Evolutionary conservation across 2,888 invertebrate species (phyloP).

Genomic region (Agonopterix subpropinquella): DNA sequence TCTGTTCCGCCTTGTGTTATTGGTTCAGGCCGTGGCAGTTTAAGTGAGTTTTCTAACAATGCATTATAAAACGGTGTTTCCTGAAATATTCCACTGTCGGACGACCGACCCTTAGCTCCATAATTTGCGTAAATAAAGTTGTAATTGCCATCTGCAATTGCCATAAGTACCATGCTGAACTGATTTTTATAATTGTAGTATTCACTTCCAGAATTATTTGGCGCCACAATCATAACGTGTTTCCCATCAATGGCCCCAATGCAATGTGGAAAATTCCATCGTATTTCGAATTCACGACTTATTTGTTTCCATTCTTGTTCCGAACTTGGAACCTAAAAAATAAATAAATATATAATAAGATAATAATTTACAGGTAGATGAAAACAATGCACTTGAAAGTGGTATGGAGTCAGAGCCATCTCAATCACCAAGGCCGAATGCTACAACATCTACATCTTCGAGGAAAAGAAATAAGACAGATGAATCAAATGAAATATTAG

Average conservation of each 20-base stretch:
- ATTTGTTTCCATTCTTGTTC: slow-evolving; percentile 15
- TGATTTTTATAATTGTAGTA: slow-evolving; percentile 19
- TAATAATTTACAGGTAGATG: background rate
- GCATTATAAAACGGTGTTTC: too few species aligned
- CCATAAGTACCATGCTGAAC: slow-evolving; percentile 20
- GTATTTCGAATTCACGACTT: slow-evolving; percentile 15
- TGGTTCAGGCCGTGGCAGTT: slow-evolving; percentile 17
- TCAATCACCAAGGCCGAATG: background rate
- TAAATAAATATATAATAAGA: background rate
- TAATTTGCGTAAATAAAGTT: slow-evolving; percentile 20
- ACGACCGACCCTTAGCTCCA: slow-evolving; percentile 21
- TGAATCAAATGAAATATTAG: background rate
- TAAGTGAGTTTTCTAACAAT: slow-evolving; percentile 18
- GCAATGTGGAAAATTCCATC: slow-evolving; percentile 23
- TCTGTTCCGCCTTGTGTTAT: slow-evolving; percentile 15
- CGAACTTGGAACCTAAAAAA: slow-evolving; percentile 19
- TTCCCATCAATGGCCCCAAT: slow-evolving; percentile 14
- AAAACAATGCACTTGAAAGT: background rate
- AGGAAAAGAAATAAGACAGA: background rate
- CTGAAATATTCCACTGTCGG: too few species aligned
- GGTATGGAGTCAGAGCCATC: background rate
- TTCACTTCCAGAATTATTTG: slow-evolving; percentile 21
- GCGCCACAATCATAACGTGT: slow-evolving; percentile 17
- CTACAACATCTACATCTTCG: background rate
- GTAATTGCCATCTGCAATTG: slow-evolving; percentile 19